These are phyloP conservation scores for Caiman crocodilus DNA, from an alignment of 2,797 vertebrate species.

Conservation along the genomic window DNA sequence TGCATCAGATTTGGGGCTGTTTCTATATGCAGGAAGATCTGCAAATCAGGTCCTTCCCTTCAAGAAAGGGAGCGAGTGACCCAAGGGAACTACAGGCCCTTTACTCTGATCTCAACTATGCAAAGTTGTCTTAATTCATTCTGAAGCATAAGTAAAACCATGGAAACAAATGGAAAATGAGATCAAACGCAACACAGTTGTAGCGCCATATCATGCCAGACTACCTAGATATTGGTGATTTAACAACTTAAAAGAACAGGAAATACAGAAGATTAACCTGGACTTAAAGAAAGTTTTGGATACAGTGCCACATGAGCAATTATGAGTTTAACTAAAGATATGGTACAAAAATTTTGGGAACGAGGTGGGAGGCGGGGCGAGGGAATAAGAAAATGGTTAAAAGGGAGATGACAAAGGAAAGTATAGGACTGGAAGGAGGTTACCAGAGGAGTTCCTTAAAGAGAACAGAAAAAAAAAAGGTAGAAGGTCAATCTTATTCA, in stretches of 20 bases:
- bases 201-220: neutral
- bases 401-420: neutral
- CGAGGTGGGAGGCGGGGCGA: no score
- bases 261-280: neutral
- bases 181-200: neutral
- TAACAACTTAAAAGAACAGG: neutral
- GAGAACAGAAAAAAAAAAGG: neutral
- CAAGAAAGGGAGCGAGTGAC: no score
- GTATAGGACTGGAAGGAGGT: neutral
- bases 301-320: neutral
- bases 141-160: no score
- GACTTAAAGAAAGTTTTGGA: neutral
- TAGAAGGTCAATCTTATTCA: neutral
- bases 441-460: neutral
- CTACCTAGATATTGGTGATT: neutral
- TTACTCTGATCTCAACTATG: no score
- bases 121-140: no score
- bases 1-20: no score
- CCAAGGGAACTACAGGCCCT: no score
- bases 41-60: no score
- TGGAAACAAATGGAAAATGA: constrained; percentile 1
- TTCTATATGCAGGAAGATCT: no score
- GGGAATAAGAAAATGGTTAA: no score
- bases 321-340: neutral
- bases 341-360: neutral